Base-by-base conservation (phyloP, 2,888 invertebrate species). In the Baccha elongata region DNA sequence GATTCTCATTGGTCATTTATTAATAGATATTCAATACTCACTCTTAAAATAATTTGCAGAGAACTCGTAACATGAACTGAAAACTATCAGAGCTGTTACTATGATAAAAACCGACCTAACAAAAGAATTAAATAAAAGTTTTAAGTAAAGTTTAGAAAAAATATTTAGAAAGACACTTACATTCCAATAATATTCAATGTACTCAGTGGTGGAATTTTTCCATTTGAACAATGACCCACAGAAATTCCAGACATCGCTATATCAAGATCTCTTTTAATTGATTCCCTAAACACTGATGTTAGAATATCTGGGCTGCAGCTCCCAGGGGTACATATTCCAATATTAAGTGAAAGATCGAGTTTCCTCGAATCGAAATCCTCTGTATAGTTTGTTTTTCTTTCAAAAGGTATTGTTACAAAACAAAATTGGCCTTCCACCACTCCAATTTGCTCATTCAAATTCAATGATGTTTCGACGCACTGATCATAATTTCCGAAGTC, bases 401-500 rank as follows among this genome's bases (percentile, higher is more conserved):
- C 3, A 11, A 62, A 21, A 0, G 29, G 35, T 26, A 73, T 73
- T 15, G 46, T 37, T 0, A 29, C 55, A 23, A 65, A 55, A 10
- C 73, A 73, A 44, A 53, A 46, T 53, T 73, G 73, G 11, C 64
- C 37, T 8, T 53, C 46, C 8, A 73, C 52, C 2, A 26, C 17
- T 11, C 64, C 72, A 26, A 42, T n/a, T 0, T n/a, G 0, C 1
- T 35, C 13, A 29, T n/a, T 19, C 0, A 73, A 35, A 13, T 17
- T 53, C 10, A 65, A 46, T 3, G 65, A 55, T 17, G 44, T 64
- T 26, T 8, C 23, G 0, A 65, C 11, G 5, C 73, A 73, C 19
- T 73, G 73, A 48, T 73, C 73, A 11, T 32, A 73, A 15, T 73
- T 64, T n/a, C 73, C 73, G 7, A 73, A 3, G 13, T 53, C 53